Conservation (phyloP, 2,797 vertebrate species). For the Phrynocephalus vlangalii region DNA sequence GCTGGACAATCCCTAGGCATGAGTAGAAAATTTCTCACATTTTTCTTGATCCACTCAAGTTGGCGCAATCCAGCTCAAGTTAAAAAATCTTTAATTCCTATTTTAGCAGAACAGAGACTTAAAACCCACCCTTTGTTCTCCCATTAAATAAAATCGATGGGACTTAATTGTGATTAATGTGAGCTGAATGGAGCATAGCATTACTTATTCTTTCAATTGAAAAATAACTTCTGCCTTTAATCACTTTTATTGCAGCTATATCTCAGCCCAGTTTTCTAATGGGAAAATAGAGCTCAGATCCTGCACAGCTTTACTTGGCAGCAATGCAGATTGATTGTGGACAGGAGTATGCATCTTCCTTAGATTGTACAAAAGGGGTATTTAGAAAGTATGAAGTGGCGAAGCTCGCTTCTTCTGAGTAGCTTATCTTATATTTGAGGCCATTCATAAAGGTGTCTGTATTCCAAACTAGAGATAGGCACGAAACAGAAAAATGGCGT, state of each 20-base stretch:
- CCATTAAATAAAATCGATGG: neutral
- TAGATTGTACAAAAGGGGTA: too few species aligned
- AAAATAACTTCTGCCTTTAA: neutral
- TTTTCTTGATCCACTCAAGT: neutral
- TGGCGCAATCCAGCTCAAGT: neutral
- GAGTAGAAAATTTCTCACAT: neutral
- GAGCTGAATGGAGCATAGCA: neutral
- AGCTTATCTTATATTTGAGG: too few species aligned
- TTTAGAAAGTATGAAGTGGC: neutral
- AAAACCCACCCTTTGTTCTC: neutral
- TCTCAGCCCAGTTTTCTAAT: neutral
- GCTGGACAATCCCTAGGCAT: neutral
- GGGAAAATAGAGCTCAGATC: neutral
- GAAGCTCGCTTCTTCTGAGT: too few species aligned
- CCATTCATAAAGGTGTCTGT: too few species aligned
- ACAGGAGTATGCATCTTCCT: neutral
- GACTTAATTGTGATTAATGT: neutral
- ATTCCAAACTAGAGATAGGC: too few species aligned
- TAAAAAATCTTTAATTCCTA: neutral
- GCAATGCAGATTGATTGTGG: neutral
- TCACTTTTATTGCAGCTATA: neutral
- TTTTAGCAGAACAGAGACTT: neutral
- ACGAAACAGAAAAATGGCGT: too few species aligned
- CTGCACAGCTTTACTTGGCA: neutral
- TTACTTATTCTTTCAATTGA: neutral